These are phyloP conservation scores for Neoarius graeffei DNA, from an alignment of 2,113 vertebrate species.

Conservation along the genomic window DNA sequence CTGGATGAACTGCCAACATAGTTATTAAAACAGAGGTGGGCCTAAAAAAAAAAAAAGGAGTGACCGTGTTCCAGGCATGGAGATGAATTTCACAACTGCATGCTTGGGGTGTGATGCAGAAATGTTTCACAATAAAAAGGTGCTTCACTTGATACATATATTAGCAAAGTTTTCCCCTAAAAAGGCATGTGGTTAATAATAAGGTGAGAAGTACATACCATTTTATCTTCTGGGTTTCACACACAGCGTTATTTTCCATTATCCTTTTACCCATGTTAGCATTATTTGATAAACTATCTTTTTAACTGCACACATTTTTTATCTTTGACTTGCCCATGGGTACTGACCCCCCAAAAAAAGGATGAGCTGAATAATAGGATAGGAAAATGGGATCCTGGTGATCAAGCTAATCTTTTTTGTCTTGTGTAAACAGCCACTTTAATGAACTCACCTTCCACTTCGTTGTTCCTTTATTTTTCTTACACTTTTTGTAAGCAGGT, in stretches of 20 bases:
- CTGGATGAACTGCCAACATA: constrained; percentile 54
- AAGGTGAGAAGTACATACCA: neutral
- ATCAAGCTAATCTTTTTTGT: neutral
- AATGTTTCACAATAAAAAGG: constrained; percentile 30
- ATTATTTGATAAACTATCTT: neutral
- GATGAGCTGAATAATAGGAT: neutral
- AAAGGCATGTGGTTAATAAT: neutral
- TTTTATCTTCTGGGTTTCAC: neutral
- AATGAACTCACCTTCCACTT: constrained; percentile 14
- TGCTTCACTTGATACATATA: neutral
- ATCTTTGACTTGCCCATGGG: neutral
- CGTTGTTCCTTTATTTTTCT: neutral
- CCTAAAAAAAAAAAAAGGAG: constrained; percentile 14
- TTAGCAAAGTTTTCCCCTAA: neutral
- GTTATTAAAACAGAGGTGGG: constrained; percentile 7
- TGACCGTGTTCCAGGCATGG: constrained; percentile 17
- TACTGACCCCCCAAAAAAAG: neutral
- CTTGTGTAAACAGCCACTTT: neutral
- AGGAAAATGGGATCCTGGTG: neutral
- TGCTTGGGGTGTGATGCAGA: constrained; percentile 1
- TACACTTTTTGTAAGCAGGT: constrained; percentile 6
- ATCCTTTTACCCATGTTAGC: neutral
- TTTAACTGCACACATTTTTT: neutral
- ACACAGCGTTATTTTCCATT: neutral
- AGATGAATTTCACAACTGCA: constrained; percentile 46